Evolutionary conservation across 2,888 invertebrate genomes (phyloP), one percentile per base, ranked within the genome.

Genomic region (Ichneumon xanthorius): DNA sequence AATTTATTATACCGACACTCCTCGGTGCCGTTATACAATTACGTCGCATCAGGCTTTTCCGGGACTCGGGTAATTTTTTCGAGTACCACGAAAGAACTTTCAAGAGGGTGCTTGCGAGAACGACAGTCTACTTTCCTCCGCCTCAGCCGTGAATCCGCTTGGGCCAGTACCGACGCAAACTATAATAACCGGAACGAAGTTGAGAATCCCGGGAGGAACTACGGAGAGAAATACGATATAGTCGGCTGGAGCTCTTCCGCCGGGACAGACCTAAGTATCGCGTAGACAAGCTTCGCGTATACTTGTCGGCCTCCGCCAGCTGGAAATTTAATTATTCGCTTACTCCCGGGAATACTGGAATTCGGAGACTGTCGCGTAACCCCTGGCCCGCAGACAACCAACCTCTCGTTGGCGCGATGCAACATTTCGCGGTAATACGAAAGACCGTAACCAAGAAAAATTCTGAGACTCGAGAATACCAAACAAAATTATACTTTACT

Each of bases 331-430:
- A 82, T 70, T 77, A 81, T 81, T 68, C 40, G 40, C 40, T 53
- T 30, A 4, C 58, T 67, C 33, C 40, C 33, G 33, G 3, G 50
- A 50, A 67, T 65, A 45, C 73, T 7, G 33, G 68, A 58, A 75
- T 75, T 70, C 58, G 30, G 48, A 30, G 48, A 48, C 63, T 61
- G 33, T 33, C 61, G 30, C n/a, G 4, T 58, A 30, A 80, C 86
- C 93, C 93, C n/a, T 14, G 22, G 53, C 4, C 50, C 30, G 40
- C 37, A 5, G n/a, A 19, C 4, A 14, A 11, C 11, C 61, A 37
- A 5, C 14, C 30, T 16, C 6, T 40, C 16, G 65, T 19, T 53
- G 33, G 50, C 9, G 22, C 33, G 33, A 50, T 0, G 33, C 48
- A 63, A 33, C 63, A 19, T 50, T 75, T 33, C 30, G 58, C 58